These are phyloP conservation scores for Subacronicta megacephala DNA, from an alignment of 2,888 invertebrate genomes.

Conservation along the genomic window DNA sequence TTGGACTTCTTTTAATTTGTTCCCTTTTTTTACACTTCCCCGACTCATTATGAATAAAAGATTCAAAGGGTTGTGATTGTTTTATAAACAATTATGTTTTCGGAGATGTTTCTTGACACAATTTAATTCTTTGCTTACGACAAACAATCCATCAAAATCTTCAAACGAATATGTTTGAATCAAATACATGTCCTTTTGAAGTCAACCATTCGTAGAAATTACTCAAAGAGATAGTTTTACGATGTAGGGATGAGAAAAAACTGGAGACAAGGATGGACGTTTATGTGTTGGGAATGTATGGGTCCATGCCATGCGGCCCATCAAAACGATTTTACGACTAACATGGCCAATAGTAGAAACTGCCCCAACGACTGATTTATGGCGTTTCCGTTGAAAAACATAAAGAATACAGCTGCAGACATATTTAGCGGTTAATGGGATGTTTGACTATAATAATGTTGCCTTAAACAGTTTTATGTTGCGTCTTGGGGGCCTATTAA, in stretches of 20 bases:
- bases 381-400: conserved; percentile 76
- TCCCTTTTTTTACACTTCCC: conserved; percentile 33
- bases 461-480: conserved; percentile 57
- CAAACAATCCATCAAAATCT: conserved; percentile 27
- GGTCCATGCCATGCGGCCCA: conserved; percentile 69
- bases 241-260: conserved; percentile 62
- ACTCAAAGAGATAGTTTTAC: conserved; percentile 81
- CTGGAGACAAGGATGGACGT: conserved; percentile 71
- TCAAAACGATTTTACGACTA: conserved; percentile 82
- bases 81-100: conserved; percentile 40
- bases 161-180: conserved; percentile 44
- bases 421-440: conserved; percentile 77
- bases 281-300: conserved; percentile 78
- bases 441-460: conserved; percentile 61
- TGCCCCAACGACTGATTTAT: conserved; percentile 79
- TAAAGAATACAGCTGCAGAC: conserved; percentile 82
- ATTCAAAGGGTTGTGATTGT: conserved; percentile 46
- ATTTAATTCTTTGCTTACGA: conserved; percentile 34
- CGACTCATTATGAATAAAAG: conserved; percentile 47
- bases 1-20: conserved; percentile 41
- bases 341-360: conserved; percentile 77
- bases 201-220: conserved; percentile 79
- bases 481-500: conserved; percentile 59
- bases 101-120: conserved; percentile 38
- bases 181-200: conserved; percentile 77